Conservation (phyloP, 2,797 vertebrate species). For the Gastrophryne carolinensis region DNA sequence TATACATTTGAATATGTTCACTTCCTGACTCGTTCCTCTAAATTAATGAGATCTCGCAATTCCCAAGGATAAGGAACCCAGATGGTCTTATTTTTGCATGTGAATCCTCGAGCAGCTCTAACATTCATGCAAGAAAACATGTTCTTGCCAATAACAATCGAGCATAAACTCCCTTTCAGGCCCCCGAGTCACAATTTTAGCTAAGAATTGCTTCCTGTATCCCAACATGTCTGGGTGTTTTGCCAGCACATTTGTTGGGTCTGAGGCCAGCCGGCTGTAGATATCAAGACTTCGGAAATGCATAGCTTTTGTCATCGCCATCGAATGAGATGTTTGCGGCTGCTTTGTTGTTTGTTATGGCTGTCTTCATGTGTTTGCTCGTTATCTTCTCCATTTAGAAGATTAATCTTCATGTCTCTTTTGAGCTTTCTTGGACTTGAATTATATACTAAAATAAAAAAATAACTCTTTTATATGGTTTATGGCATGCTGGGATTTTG, state of each 20-base stretch:
- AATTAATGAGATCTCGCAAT: slow-evolving; percentile 34
- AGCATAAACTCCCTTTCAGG: slow-evolving; percentile 41
- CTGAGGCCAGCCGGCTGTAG: slow-evolving; percentile 35
- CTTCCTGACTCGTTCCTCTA: slow-evolving; percentile 14
- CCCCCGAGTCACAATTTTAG: slow-evolving; percentile 43
- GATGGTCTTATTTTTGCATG: slow-evolving; percentile 48
- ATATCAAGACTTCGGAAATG: slow-evolving; percentile 35
- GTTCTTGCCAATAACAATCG: slow-evolving; percentile 41
- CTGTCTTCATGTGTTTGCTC: background rate
- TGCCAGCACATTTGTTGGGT: slow-evolving; percentile 48
- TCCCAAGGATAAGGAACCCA: slow-evolving; percentile 46
- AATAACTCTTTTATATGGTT: no score
- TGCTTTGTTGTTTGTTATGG: background rate
- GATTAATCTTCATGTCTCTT: background rate
- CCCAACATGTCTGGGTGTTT: slow-evolving; percentile 26
- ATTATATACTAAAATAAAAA: no score
- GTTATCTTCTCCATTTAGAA: background rate
- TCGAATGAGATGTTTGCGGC: slow-evolving; percentile 19
- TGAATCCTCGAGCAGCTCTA: slow-evolving; percentile 35
- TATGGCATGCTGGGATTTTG: no score
- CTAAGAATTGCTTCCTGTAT: slow-evolving; percentile 44
- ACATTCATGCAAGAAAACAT: slow-evolving; percentile 36
- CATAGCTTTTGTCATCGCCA: background rate
- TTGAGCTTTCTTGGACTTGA: background rate
- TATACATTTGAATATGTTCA: slow-evolving; percentile 6